Evolutionary conservation across 2,888 invertebrate genomes (phyloP).

Genomic region (Amblyjoppa proteus): DNA sequence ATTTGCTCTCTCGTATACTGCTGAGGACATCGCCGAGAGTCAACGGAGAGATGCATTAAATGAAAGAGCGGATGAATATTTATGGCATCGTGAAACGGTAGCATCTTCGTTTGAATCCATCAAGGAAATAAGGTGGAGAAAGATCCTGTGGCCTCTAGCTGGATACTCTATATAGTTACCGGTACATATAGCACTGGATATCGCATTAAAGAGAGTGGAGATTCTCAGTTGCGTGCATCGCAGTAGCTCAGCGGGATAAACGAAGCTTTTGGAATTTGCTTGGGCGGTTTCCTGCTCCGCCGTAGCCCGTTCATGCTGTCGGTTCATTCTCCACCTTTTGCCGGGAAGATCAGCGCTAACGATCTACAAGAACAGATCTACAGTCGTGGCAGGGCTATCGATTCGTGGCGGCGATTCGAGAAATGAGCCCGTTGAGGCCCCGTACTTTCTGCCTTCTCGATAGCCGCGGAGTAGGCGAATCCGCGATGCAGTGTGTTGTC

Average conservation of each 20-base stretch:
- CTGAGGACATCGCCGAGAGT: background rate
- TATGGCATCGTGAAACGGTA: conserved; percentile 54
- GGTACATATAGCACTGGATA: conserved; percentile 11
- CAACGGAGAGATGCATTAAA: conserved; percentile 30
- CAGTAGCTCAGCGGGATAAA: conserved; percentile 45
- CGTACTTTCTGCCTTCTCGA: conserved; percentile 36
- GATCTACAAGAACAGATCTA: conserved; percentile 64
- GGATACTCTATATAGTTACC: conserved; percentile 18
- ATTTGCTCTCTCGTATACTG: background rate
- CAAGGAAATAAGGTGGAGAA: conserved; percentile 39
- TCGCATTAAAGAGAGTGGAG: conserved; percentile 42
- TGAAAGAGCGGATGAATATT: conserved; percentile 56
- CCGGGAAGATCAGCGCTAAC: conserved; percentile 66
- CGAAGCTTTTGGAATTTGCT: conserved; percentile 65
- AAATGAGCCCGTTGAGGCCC: conserved; percentile 47
- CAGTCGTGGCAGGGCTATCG: conserved; percentile 56
- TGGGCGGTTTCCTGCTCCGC: conserved; percentile 59
- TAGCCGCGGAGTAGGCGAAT: conserved; percentile 38
- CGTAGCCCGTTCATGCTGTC: conserved; percentile 37
- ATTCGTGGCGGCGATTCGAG: conserved; percentile 66
- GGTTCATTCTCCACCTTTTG: conserved; percentile 55
- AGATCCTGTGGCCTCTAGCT: conserved; percentile 31
- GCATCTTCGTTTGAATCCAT: conserved; percentile 53
- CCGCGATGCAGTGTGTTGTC: conserved; percentile 12
- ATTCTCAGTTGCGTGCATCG: conserved; percentile 51